phyloP scores from a whole-genome alignment of 1,140 invertebrate species.

The Meloidogyne chitwoodi region DNA sequence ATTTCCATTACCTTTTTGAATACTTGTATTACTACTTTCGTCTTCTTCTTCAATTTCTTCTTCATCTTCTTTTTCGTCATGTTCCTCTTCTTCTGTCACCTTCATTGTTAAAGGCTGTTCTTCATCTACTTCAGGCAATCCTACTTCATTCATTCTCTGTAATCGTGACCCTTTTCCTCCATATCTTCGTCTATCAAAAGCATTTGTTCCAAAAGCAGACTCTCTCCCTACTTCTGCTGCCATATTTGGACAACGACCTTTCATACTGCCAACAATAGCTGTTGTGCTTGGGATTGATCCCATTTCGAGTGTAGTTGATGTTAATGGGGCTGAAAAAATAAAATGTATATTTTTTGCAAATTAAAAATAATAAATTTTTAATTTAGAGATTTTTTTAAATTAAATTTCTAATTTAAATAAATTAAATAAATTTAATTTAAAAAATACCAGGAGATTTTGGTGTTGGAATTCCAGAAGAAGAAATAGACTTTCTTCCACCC shows the following conservation, averaged over 20 bases:
- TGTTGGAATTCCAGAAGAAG: conserved; percentile 8
- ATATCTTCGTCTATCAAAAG: neutral
- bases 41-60: neutral
- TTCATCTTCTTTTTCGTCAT: neutral
- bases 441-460: neutral
- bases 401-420: neutral
- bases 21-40: neutral
- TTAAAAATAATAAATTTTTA: too few relatives aligned
- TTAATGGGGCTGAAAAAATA: neutral
- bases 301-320: neutral
- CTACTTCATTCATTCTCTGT: neutral
- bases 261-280: conserved; percentile 11
- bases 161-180: neutral
- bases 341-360: too few relatives aligned
- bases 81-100: neutral
- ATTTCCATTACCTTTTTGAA: neutral
- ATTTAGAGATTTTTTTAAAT: neutral
- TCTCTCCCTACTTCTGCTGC: conserved; percentile 9
- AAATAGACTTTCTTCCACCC: neutral
- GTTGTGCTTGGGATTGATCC: conserved; percentile 9
- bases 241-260: conserved; percentile 15
- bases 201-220: neutral
- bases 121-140: neutral
- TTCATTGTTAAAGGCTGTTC: neutral
- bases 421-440: too few relatives aligned